Conservation (phyloP, 1,140 invertebrate species). For the Phenacoccus solenopsis region DNA sequence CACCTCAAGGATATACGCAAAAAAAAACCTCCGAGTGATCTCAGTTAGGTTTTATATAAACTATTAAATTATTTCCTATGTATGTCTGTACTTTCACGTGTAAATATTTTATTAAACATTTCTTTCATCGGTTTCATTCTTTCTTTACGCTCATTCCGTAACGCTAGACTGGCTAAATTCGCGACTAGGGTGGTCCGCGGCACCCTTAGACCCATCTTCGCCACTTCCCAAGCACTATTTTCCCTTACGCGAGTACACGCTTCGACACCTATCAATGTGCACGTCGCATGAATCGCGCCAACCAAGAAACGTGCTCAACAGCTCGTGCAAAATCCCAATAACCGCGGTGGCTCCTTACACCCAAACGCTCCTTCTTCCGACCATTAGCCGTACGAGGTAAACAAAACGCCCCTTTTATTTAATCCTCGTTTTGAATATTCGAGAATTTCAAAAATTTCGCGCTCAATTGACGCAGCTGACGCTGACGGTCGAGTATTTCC, state of each 20-base stretch:
- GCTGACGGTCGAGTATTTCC: too few relatives aligned
- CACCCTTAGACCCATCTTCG: too few relatives aligned
- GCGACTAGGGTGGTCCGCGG: neutral
- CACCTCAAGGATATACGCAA: too few relatives aligned
- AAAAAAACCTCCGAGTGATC: too few relatives aligned
- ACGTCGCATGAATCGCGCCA: neutral
- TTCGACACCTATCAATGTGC: conserved; percentile 10
- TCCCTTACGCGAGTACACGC: neutral
- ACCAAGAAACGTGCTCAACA: neutral
- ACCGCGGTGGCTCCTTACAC: neutral
- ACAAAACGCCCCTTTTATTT: too few relatives aligned
- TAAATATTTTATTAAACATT: neutral
- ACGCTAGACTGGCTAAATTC: too few relatives aligned
- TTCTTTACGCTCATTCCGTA: too few relatives aligned
- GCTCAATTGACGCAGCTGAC: too few relatives aligned
- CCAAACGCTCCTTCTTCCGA: too few relatives aligned
- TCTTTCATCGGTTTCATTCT: neutral
- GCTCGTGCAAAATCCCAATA: conserved; percentile 8
- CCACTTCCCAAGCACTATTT: neutral
- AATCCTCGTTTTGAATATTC: too few relatives aligned
- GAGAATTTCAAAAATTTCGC: too few relatives aligned
- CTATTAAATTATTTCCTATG: neutral
- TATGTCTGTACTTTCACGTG: neutral
- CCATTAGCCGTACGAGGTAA: too few relatives aligned
- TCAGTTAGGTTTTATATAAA: neutral